These are phyloP conservation scores for Dioctria rufipes DNA, from an alignment of 2,888 invertebrate species.

Conservation along the genomic window DNA sequence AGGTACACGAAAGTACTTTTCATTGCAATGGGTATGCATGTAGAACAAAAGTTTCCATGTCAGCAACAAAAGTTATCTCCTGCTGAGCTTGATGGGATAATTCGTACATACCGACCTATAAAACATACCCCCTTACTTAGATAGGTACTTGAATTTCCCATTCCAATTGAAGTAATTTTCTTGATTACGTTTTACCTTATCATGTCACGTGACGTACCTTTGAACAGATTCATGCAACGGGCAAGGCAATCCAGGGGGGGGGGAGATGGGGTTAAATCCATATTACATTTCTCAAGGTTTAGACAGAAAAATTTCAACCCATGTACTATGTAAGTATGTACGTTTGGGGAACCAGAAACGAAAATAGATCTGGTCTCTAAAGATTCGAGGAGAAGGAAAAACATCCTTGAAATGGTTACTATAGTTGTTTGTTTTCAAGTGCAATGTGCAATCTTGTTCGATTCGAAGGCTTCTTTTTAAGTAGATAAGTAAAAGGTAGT, in stretches of 20 bases:
- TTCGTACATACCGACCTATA: background rate
- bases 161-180: conserved; percentile 31
- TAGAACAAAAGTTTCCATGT: conserved; percentile 4
- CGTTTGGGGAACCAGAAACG: background rate
- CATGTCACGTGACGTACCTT: background rate
- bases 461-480: too few relatives aligned
- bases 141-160: conserved; percentile 1
- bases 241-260: background rate
- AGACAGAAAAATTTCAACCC: conserved; percentile 2
- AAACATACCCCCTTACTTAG: background rate
- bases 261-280: background rate
- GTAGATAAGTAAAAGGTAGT: too few relatives aligned
- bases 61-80: conserved; percentile 21
- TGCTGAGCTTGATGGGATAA: background rate
- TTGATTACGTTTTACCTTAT: background rate
- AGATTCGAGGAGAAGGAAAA: too few relatives aligned
- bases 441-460: too few relatives aligned
- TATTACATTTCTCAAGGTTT: conserved; percentile 19
- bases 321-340: background rate
- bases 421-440: too few relatives aligned
- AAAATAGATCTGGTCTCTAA: too few relatives aligned
- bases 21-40: too few relatives aligned
- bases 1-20: too few relatives aligned
- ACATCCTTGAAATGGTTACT: too few relatives aligned
- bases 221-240: background rate